Conservation (phyloP, 1,140 invertebrate genomes). For the Micrasema longulum region DNA sequence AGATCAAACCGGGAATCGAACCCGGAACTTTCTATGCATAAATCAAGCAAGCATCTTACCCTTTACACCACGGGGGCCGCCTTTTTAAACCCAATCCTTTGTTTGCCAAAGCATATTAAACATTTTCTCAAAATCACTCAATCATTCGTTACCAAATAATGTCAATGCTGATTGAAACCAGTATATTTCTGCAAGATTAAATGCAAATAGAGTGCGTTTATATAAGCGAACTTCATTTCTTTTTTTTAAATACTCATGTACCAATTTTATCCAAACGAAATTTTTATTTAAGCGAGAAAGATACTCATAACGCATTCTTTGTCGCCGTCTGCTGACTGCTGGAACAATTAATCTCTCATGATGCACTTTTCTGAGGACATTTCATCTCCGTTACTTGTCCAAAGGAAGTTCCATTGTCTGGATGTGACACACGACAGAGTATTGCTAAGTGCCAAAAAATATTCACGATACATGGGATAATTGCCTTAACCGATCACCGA, state of each 20-base stretch:
- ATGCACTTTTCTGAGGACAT: constrained; percentile 20
- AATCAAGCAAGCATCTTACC: too few relatives aligned
- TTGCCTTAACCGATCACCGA: constrained; percentile 30
- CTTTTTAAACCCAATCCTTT: too few relatives aligned
- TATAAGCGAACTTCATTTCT: too few relatives aligned
- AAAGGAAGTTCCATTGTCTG: constrained; percentile 16
- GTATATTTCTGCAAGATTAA: too few relatives aligned
- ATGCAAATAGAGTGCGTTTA: too few relatives aligned
- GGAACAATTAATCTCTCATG: constrained; percentile 33
- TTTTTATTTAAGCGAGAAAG: constrained; percentile 28
- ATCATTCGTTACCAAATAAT: too few relatives aligned
- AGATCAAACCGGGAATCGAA: too few relatives aligned
- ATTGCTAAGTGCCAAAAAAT: constrained; percentile 34
- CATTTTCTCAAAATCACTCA: too few relatives aligned
- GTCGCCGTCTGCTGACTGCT: constrained; percentile 35
- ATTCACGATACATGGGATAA: constrained; percentile 39
- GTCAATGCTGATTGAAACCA: too few relatives aligned
- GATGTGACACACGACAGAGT: constrained; percentile 1
- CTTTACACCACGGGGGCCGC: too few relatives aligned
- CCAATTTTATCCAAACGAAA: constrained; percentile 8
- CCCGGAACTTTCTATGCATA: too few relatives aligned
- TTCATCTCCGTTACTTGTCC: constrained; percentile 14
- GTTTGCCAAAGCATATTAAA: too few relatives aligned
- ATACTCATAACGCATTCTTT: constrained; percentile 38
- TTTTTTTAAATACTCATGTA: constrained; percentile 17